phyloP scores from a whole-genome alignment of 2,113 vertebrate genomes.

The Tragelaphus buxtoni region DNA sequence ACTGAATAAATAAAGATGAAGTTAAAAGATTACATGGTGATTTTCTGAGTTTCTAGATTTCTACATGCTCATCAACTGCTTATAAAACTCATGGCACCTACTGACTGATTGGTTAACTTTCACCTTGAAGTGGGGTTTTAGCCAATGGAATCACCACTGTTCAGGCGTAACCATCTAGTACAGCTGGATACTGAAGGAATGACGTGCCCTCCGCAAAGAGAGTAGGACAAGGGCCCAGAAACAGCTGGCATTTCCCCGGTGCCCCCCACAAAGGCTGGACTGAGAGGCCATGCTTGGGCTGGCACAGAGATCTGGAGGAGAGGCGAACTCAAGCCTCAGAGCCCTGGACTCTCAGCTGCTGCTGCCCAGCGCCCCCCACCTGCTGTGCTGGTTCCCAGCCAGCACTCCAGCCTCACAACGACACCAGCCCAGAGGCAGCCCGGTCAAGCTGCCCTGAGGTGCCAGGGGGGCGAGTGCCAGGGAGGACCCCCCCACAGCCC shows the following conservation, averaged over 20 bases:
- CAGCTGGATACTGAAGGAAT: neutral
- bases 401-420: accelerated
- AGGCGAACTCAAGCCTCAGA: neutral
- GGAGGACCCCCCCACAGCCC: accelerated
- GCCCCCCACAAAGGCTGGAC: neutral
- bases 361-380: accelerated
- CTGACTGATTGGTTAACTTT: neutral
- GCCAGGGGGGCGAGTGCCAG: accelerated
- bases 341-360: accelerated
- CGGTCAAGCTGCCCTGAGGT: neutral
- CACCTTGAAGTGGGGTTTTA: neutral
- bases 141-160: neutral
- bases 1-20: neutral
- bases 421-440: neutral
- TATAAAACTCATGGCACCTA: neutral
- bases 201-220: neutral
- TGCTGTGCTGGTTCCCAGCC: neutral
- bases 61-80: neutral
- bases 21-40: neutral
- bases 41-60: neutral
- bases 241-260: neutral
- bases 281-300: accelerated
- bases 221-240: neutral
- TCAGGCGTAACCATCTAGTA: neutral
- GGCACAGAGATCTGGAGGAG: neutral